phyloP scores from a whole-genome alignment of 2,113 vertebrate genomes.

The Anolis carolinensis region DNA sequence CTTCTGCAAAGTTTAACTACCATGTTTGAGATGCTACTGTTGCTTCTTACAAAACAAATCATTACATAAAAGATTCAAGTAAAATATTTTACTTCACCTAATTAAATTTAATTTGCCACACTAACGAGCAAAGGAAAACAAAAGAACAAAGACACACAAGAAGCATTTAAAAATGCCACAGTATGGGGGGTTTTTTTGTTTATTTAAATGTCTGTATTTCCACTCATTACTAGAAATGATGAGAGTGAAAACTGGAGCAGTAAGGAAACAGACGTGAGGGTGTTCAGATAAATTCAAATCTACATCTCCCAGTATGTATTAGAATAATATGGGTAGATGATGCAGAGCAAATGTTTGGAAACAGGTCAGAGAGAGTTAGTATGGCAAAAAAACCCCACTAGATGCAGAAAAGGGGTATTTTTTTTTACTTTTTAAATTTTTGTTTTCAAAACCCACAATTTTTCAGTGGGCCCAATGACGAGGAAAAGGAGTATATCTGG shows the following conservation, averaged over 20 bases:
- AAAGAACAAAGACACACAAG: background rate
- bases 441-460: too few species aligned
- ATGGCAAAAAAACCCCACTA: too few species aligned
- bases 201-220: background rate
- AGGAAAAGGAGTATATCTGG: too few species aligned
- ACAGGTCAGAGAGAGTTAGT: too few species aligned
- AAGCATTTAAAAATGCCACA: background rate
- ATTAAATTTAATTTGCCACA: background rate
- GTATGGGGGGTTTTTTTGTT: background rate
- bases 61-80: conserved; percentile 14
- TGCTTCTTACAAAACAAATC: background rate
- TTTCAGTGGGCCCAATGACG: too few species aligned
- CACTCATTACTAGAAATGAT: background rate
- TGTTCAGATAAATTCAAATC: background rate
- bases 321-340: background rate
- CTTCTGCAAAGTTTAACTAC: background rate
- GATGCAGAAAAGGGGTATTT: too few species aligned
- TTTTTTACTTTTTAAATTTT: too few species aligned
- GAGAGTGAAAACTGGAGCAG: background rate
- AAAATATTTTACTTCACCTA: background rate
- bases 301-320: background rate
- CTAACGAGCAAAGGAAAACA: conserved; percentile 22
- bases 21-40: background rate
- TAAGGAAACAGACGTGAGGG: background rate
- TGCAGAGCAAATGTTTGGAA: background rate